Conservation (phyloP, 92 coral and sea anemone species). For the Porites rus region DNA sequence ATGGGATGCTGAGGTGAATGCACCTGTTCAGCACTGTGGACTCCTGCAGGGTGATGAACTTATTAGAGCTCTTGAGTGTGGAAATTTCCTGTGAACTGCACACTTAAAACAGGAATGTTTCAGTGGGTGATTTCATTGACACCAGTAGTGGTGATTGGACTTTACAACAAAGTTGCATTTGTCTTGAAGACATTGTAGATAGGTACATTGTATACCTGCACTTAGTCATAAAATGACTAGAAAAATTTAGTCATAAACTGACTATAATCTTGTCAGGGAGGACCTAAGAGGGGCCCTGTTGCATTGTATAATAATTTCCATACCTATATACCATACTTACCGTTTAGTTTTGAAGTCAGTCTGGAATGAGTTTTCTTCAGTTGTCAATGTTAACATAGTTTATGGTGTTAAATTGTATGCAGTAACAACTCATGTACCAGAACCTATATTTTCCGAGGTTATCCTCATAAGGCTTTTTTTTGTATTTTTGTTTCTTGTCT, state of each 20-base stretch:
- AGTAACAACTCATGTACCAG: too few species aligned
- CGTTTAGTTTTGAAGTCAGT: background rate
- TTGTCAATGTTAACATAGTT: background rate
- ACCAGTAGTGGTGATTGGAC: background rate
- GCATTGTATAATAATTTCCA: background rate
- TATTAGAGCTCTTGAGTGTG: slow-evolving; percentile 80
- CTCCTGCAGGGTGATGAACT: slow-evolving; percentile 93
- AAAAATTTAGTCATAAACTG: background rate
- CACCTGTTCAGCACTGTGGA: slow-evolving; percentile 80
- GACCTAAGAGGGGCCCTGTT: background rate
- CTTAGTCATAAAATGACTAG: background rate
- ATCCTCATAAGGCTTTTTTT: too few species aligned
- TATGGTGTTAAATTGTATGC: background rate
- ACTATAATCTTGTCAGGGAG: background rate
- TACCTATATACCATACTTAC: background rate
- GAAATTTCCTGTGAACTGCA: slow-evolving; percentile 20
- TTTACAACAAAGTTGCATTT: background rate
- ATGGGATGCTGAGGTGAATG: slow-evolving; percentile 88
- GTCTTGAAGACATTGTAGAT: background rate
- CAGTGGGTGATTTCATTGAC: background rate
- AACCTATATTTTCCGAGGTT: too few species aligned
- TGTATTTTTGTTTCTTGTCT: too few species aligned
- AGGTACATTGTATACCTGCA: background rate
- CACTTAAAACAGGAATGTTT: background rate
- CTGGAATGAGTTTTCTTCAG: background rate